Conservation (phyloP, 1,140 invertebrate genomes). For the Lepidostoma basale region DNA sequence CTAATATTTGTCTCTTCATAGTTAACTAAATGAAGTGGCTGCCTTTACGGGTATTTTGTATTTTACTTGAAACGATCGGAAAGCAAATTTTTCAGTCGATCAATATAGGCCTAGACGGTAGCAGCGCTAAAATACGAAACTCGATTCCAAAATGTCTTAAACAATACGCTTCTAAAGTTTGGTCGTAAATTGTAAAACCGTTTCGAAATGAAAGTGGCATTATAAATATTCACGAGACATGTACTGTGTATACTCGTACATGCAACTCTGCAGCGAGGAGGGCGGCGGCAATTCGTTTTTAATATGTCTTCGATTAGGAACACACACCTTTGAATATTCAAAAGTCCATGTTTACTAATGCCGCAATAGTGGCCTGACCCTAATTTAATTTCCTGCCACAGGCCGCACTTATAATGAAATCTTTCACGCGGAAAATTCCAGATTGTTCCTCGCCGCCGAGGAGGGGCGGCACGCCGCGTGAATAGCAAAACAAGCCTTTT, state of each 20-base stretch:
- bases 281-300: not conserved
- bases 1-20: no score
- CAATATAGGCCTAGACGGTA: no score
- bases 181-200: no score
- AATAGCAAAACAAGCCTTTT: conserved; percentile 31
- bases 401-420: conserved; percentile 25
- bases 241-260: not conserved
- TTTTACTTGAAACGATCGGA: no score
- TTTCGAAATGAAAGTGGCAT: not conserved
- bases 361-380: conserved; percentile 17
- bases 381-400: conserved; percentile 29
- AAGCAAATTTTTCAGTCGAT: no score
- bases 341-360: conserved; percentile 30
- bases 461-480: conserved; percentile 2
- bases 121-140: no score
- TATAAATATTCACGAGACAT: not conserved
- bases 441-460: conserved; percentile 3
- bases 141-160: no score
- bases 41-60: no score
- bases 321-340: conserved; percentile 6
- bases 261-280: no score
- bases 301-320: conserved; percentile 15
- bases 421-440: conserved; percentile 31
- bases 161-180: no score
- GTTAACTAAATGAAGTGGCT: no score